Conservation (phyloP, 1,140 invertebrate genomes). For the Acyrthosiphon pisum region DNA sequence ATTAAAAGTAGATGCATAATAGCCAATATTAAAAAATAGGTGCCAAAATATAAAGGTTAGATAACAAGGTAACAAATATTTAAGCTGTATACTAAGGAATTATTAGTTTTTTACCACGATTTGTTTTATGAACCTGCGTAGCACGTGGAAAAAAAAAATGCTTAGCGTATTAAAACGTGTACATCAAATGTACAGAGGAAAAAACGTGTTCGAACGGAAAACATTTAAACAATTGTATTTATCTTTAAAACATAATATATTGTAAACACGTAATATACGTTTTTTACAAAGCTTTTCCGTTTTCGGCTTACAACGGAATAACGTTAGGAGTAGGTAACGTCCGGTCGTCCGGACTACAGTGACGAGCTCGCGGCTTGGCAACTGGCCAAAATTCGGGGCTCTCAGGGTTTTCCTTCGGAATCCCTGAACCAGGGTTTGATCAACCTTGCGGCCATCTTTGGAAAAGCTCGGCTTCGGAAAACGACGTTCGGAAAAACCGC, state of each 20-base stretch:
- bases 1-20: too few species aligned
- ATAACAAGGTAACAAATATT: too few species aligned
- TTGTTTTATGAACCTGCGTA: not conserved
- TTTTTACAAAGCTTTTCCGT: not conserved
- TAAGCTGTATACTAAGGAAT: too few species aligned
- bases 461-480: conserved; percentile 14
- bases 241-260: too few species aligned
- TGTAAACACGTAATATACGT: not conserved
- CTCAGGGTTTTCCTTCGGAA: conserved; percentile 48
- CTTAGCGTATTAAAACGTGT: too few species aligned
- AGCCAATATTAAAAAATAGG: too few species aligned
- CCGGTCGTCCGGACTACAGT: not conserved
- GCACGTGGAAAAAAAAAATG: not conserved
- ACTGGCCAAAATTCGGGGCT: conserved; percentile 8
- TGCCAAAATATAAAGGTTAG: too few species aligned
- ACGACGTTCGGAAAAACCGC: not conserved
- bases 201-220: too few species aligned
- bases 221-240: too few species aligned
- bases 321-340: too few species aligned
- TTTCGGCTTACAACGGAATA: not conserved
- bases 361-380: not conserved
- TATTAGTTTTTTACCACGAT: too few species aligned
- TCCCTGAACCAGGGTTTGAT: conserved; percentile 37
- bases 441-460: not conserved
- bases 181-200: too few species aligned